Base-by-base conservation (phyloP, 2,113 vertebrate genomes). In the Alligator mississippiensis region DNA sequence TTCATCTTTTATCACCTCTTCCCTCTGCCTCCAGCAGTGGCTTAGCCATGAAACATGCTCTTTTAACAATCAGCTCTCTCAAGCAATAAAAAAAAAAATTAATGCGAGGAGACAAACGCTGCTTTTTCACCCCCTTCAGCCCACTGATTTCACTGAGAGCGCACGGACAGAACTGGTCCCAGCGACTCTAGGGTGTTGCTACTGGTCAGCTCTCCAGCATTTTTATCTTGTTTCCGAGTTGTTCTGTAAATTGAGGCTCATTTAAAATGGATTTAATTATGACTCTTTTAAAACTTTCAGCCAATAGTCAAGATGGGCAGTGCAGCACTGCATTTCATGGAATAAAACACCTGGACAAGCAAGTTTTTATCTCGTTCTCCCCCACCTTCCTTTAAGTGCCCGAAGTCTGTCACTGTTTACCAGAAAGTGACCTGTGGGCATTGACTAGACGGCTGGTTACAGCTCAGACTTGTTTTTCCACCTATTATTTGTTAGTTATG, bases 331-430 rank as follows among this genome's bases (percentile, higher is more conserved):
- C 1, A 0, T 80, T 89, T 85, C 76, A 66, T 4, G 30, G 64
- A 83, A 77, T 55, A 91, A 92, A 91, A 3, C 80, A 95, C 90
- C 94, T 96, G 95, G 92, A 89, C 91, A 97, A 96, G 93, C 90
- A 95, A 47, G 70, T 81, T 92, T 47, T 94, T 89, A 88, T 96
- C 91, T 27, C 70, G 30, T 80, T 6, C 64, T 74, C 28, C 63
- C 85, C 80, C 66, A 90, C 62, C 82, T 84, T 64, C 78, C 79
- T 85, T 55, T 0, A 0, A 84, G 86, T 80, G 92, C 93, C 94
- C 90, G 54, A 91, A 93, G 70, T 64, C 92, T 90, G 75, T 87
- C 11, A 1, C 84, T 92, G 85, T 91, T 96, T 91, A 91, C 85
- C 92, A 95, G 90, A 86, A 64, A 87, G 68, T 92, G 96, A 93